These are phyloP conservation scores for Catocala sponsa DNA, from an alignment of 2,888 invertebrate species.

Conservation along the genomic window DNA sequence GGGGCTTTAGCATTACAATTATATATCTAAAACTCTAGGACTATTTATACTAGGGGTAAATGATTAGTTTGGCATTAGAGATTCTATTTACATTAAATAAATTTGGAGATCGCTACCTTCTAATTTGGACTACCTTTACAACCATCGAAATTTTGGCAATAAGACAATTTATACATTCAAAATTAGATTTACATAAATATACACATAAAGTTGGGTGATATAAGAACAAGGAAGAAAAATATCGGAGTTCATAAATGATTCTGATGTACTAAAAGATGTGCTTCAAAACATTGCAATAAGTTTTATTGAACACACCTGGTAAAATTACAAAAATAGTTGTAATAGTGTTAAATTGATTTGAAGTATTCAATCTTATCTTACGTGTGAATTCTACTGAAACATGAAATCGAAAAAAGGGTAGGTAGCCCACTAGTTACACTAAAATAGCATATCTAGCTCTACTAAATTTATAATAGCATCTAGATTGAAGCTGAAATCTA, in stretches of 20 bases:
- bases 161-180: too few relatives aligned
- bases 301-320: slow-evolving; percentile 7
- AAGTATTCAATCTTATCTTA: too few relatives aligned
- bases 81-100: slow-evolving; percentile 54
- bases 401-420: slow-evolving; percentile 3
- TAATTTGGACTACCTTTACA: slow-evolving; percentile 36
- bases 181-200: too few relatives aligned
- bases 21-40: slow-evolving; percentile 65
- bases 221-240: too few relatives aligned
- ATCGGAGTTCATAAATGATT: too few relatives aligned
- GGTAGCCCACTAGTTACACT: slow-evolving; percentile 46
- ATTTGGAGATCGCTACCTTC: slow-evolving; percentile 37
- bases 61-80: slow-evolving; percentile 65
- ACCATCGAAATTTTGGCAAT: background rate
- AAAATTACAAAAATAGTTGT: background rate
- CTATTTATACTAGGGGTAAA: slow-evolving; percentile 53
- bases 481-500: slow-evolving; percentile 45
- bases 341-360: background rate
- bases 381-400: background rate
- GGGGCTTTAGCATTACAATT: slow-evolving; percentile 86
- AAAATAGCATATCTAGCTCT: slow-evolving; percentile 64
- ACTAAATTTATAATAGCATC: slow-evolving; percentile 57
- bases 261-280: too few relatives aligned
- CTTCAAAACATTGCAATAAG: too few relatives aligned
- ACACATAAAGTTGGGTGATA: too few relatives aligned